phyloP scores from a whole-genome alignment of 30 jellyfish, hydroid and myxozoan species.

The Rhopilema esculentum region DNA sequence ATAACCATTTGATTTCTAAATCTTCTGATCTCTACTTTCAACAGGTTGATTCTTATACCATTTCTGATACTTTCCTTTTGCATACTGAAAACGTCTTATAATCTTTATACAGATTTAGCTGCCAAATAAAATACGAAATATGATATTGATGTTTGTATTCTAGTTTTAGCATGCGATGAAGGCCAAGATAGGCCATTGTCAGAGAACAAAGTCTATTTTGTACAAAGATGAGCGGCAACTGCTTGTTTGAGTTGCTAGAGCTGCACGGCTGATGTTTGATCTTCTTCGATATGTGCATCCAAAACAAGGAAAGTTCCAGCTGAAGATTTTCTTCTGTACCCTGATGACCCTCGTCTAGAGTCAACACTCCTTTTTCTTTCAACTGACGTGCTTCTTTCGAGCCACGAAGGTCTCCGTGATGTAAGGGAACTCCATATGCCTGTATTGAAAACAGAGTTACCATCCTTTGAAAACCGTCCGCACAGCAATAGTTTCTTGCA shows the following conservation, averaged over 20 bases:
- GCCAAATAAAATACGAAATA: no score
- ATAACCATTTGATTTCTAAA: no score
- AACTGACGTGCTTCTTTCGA: conserved; percentile 33
- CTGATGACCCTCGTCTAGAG: conserved; percentile 55
- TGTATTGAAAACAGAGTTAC: conserved; percentile 26
- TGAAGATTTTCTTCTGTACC: conserved; percentile 26
- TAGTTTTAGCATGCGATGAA: no score
- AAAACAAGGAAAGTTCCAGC: conserved; percentile 5
- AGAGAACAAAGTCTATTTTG: no score
- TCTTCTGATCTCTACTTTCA: no score
- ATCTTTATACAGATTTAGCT: no score
- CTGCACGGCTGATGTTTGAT: conserved; percentile 3
- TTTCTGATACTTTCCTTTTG: no score
- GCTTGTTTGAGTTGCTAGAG: background rate
- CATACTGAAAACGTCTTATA: no score
- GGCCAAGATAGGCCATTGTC: no score
- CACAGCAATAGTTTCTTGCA: conserved; percentile 55
- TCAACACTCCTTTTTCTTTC: conserved; percentile 24
- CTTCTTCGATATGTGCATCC: conserved; percentile 26
- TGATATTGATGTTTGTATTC: no score
- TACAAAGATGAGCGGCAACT: no score
- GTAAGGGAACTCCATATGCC: conserved; percentile 30
- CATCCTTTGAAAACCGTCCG: conserved; percentile 4
- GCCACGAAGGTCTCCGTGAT: conserved; percentile 64
- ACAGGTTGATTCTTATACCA: no score